phyloP scores from a whole-genome alignment of 2,113 vertebrate species.

The Bubalus kerabau region DNA sequence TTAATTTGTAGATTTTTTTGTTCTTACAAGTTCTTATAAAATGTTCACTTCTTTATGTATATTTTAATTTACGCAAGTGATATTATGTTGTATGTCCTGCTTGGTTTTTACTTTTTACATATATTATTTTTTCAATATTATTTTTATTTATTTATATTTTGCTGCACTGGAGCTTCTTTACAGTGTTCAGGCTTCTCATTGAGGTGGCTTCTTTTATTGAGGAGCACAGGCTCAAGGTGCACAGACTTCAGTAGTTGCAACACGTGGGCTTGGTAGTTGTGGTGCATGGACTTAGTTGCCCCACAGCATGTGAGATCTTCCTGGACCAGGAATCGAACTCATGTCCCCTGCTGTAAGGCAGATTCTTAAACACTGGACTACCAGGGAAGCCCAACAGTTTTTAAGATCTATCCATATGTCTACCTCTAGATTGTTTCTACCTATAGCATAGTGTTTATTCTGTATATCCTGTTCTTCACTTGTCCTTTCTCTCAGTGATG shows the following conservation, averaged over 20 bases:
- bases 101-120: conserved; percentile 17
- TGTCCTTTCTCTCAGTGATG: not conserved
- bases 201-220: not conserved
- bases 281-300: not conserved
- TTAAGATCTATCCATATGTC: not conserved
- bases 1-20: conserved; percentile 9
- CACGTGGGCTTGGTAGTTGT: not conserved
- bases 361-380: not conserved
- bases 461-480: not conserved
- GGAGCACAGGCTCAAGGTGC: not conserved
- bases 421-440: not conserved
- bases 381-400: not conserved
- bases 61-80: conserved; percentile 15
- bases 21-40: conserved; percentile 35
- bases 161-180: not conserved
- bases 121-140: not conserved
- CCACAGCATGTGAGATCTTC: not conserved
- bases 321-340: not conserved
- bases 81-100: not conserved
- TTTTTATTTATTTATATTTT: not conserved
- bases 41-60: not conserved
- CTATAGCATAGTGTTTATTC: not conserved
- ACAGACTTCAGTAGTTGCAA: not conserved
- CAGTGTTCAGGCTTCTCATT: not conserved
- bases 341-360: not conserved